Base-by-base conservation (phyloP, 2,113 vertebrate genomes). In the Polypterus senegalus region DNA sequence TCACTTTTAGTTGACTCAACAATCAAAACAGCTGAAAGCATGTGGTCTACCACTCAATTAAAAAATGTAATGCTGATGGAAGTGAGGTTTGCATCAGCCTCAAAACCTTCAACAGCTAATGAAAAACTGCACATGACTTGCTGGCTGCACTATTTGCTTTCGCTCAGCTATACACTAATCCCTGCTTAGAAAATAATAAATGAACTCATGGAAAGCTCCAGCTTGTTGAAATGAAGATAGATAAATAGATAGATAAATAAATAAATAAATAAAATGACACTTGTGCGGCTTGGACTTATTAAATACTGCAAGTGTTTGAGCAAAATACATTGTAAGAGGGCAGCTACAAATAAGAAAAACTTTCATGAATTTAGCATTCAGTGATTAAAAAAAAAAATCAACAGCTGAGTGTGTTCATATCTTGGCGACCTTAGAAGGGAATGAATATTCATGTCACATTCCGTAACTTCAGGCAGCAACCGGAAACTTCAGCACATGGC, bases 151-250 rank as follows among this genome's bases (percentile, higher is more conserved):
- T 86, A 85, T 81, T 89, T 71, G 74, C 65, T 66, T 57, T 63
- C 55, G 67, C 72, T 77, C 66, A 75, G 67, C 72, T 78, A 58
- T 69, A 70, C 69, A 79, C 83, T 91, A 90, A 92, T 89, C 84
- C 73, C 75, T 76, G 85, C 88, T 79, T 86, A 82, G 86, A 81
- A 27, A 27, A 80, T 82, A 75, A 76, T 69, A 81, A 83, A 86
- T 83, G 79, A 89, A 88, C 78, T 83, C 74, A 84, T 75, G 74
- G 83, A 86, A 88, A 70, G 80, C 81, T 85, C 80, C 78, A 27
- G 27, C 27, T 27, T 27, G 27, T 27, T 27, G 27, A 27, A 27
- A 27, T 27, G 27, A 27, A 27, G 27, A 27, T 27, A 27, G 27
- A 27, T 27, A 27, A 27, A 27, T 27, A 27, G 27, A 27, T 27